These are phyloP conservation scores for Saxidomus purpurata DNA, from an alignment of 1,140 invertebrate genomes.

Conservation along the genomic window DNA sequence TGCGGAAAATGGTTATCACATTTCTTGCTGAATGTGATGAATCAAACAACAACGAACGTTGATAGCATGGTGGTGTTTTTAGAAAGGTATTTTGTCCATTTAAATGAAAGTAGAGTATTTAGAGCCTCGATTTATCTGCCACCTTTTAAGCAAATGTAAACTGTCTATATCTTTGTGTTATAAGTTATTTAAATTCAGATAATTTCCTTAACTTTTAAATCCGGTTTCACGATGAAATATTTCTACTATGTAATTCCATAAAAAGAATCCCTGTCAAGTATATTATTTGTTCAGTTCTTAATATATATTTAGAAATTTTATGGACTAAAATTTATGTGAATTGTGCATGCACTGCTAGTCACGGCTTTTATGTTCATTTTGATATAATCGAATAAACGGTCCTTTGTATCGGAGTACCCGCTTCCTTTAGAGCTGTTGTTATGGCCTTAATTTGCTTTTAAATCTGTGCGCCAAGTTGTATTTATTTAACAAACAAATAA, in stretches of 20 bases:
- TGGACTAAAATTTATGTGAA: slow-evolving; percentile 4
- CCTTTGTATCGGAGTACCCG: background rate
- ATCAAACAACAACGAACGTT: no score
- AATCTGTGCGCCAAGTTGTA: slow-evolving; percentile 1
- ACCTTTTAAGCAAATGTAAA: no score
- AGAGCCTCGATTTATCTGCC: no score
- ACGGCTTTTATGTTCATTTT: slow-evolving; percentile 30
- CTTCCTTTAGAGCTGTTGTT: background rate
- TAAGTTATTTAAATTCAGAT: no score
- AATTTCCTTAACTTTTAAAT: no score
- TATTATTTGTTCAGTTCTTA: background rate
- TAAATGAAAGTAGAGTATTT: no score
- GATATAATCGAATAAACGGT: slow-evolving; percentile 34
- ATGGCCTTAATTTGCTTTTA: background rate
- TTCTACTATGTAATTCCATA: no score
- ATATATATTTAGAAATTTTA: slow-evolving; percentile 2
- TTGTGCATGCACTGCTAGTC: background rate
- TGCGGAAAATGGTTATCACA: background rate
- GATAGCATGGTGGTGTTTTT: no score
- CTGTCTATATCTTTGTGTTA: no score
- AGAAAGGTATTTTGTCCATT: no score
- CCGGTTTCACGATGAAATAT: no score
- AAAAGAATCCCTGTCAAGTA: background rate
- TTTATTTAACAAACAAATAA: slow-evolving; percentile 42
- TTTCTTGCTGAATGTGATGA: background rate